These are phyloP conservation scores for Dufourea novaeangliae DNA, from an alignment of 1,140 invertebrate genomes.

Conservation along the genomic window DNA sequence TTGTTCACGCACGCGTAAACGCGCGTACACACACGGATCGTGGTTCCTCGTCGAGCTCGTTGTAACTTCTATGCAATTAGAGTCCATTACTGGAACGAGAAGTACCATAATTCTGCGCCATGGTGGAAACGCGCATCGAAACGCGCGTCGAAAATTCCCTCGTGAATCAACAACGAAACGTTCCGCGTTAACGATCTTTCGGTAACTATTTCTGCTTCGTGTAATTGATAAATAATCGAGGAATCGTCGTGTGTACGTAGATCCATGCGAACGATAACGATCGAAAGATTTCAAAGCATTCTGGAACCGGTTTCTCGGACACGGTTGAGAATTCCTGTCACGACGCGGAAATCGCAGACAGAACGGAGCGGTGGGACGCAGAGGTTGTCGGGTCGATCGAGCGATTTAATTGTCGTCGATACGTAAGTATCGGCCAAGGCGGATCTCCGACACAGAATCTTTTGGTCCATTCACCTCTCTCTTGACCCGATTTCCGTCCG, in stretches of 20 bases:
- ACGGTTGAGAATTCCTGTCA: too few relatives aligned
- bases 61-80: background rate
- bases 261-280: too few relatives aligned
- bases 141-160: too few relatives aligned
- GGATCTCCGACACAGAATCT: constrained; percentile 64
- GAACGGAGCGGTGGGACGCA: background rate
- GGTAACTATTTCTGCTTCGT: too few relatives aligned
- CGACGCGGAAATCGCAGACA: background rate
- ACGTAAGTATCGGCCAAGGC: constrained; percentile 29
- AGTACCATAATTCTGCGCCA: too few relatives aligned
- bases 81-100: too few relatives aligned
- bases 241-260: too few relatives aligned
- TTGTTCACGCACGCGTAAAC: constrained; percentile 32
- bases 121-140: too few relatives aligned
- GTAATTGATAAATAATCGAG: too few relatives aligned
- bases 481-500: constrained; percentile 68
- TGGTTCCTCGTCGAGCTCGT: background rate
- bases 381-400: background rate
- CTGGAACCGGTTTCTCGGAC: background rate
- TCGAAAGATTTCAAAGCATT: too few relatives aligned
- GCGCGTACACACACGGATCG: background rate
- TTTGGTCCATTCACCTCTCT: constrained; percentile 73
- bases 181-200: too few relatives aligned
- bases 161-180: too few relatives aligned
- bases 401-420: constrained; percentile 49